Percentiles rank a stretch among this genome's conserved stretches.
Evolutionary conservation across 2,113 vertebrate species (phyloP).

Genomic region (Perognathus longimembris): DNA sequence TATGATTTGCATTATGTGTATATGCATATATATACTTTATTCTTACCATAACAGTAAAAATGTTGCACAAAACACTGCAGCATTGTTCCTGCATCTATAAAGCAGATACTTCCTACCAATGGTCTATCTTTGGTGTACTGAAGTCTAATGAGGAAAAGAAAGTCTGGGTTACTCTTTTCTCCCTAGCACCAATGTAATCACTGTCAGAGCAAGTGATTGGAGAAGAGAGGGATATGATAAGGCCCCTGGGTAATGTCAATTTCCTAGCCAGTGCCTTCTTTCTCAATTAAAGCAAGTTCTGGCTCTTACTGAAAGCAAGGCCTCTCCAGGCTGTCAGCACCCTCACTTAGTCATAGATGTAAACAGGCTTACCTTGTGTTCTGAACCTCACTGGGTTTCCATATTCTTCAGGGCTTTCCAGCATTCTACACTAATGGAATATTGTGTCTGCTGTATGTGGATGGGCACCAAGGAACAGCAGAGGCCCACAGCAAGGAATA

Average conservation of each 20-base stretch:
- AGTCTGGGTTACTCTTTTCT: not conserved
- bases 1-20: not conserved
- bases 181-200: not conserved
- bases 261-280: not conserved
- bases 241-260: not conserved
- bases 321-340: not conserved
- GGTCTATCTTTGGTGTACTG: not conserved
- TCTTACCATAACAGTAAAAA: conserved; percentile 30
- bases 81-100: not conserved
- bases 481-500: too few relatives aligned
- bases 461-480: not conserved
- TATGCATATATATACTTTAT: not conserved
- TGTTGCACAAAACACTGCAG: not conserved
- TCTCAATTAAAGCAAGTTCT: not conserved
- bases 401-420: not conserved
- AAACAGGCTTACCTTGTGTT: not conserved
- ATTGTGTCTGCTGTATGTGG: rapidly evolving
- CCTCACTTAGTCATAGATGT: not conserved
- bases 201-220: not conserved
- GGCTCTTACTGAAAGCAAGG: not conserved
- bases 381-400: not conserved
- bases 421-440: not conserved
- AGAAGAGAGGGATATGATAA: not conserved
- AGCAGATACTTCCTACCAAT: not conserved
- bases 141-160: not conserved